phyloP scores from a whole-genome alignment of 2,888 invertebrate species.

The Drosophila falleni region DNA sequence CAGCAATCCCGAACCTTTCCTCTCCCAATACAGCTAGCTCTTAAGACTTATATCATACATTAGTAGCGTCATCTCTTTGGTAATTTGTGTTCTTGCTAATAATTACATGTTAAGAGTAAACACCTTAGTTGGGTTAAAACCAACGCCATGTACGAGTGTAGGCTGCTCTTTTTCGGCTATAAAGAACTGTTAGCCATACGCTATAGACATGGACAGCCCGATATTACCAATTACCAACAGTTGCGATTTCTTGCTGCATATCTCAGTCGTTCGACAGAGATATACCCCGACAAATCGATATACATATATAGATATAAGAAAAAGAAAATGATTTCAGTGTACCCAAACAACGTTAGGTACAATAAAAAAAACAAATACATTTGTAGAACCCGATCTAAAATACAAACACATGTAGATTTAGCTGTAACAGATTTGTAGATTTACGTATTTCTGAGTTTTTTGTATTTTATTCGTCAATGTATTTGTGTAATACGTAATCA shows the following conservation, averaged over 20 bases:
- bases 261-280: slow-evolving; percentile 1
- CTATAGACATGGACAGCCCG: slow-evolving; percentile 12
- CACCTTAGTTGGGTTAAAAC: slow-evolving; percentile 15
- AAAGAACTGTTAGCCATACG: slow-evolving; percentile 18
- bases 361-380: slow-evolving; percentile 20
- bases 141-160: slow-evolving; percentile 23
- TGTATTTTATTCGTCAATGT: slow-evolving; percentile 35
- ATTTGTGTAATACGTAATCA: slow-evolving; percentile 30
- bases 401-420: slow-evolving; percentile 39
- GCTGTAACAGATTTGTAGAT: slow-evolving; percentile 31
- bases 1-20: slow-evolving; percentile 7
- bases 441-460: slow-evolving; percentile 38
- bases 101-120: slow-evolving; percentile 58
- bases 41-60: slow-evolving; percentile 42
- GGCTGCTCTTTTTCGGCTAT: slow-evolving; percentile 6
- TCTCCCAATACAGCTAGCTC: slow-evolving; percentile 18
- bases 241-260: slow-evolving; percentile 48
- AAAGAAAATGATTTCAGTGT: slow-evolving; percentile 18
- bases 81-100: slow-evolving; percentile 61
- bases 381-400: slow-evolving; percentile 20
- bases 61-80: slow-evolving; percentile 51
- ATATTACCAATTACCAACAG: background rate
- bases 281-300: slow-evolving; percentile 53
- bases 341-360: slow-evolving; percentile 36
- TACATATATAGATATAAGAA: background rate